Evolutionary conservation across 2,797 vertebrate species (phyloP).

Genomic region (Coilia nasus): DNA sequence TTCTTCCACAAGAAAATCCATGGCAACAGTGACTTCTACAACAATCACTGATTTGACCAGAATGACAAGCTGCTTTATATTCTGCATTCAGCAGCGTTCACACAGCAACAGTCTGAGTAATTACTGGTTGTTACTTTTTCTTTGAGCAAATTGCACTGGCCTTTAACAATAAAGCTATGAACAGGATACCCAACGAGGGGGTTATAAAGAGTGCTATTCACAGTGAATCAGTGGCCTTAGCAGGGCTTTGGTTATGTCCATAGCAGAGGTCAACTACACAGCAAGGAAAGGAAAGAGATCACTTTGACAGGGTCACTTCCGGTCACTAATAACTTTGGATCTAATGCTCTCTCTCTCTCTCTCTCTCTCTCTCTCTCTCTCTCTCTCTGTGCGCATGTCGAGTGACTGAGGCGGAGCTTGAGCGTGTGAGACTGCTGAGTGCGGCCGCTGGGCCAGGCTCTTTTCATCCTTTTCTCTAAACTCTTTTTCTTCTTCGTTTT

Average conservation of each 20-base stretch:
- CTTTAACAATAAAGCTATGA: neutral
- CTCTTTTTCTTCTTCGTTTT: too few relatives aligned
- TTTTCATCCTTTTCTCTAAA: too few relatives aligned
- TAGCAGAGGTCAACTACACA: conserved; percentile 11
- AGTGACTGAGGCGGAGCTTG: too few relatives aligned
- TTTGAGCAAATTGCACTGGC: neutral
- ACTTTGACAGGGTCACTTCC: conserved; percentile 2
- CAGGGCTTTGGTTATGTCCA: conserved; percentile 24
- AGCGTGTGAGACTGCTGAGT: too few relatives aligned
- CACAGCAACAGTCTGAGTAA: neutral
- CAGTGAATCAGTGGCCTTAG: neutral
- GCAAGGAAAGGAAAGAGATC: neutral
- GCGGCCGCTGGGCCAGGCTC: too few relatives aligned
- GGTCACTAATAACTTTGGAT: conserved; percentile 25
- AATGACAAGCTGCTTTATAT: neutral
- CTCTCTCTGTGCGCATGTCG: too few relatives aligned
- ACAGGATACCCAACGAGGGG: neutral
- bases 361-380: too few relatives aligned
- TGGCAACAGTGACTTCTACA: conserved; percentile 1
- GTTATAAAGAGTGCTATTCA: neutral
- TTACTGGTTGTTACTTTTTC: neutral
- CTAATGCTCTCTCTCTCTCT: neutral
- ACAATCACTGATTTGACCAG: conserved; percentile 1
- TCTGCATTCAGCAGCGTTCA: neutral
- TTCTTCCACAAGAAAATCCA: neutral